Evolutionary conservation across 30 jellyfish, hydroid and myxozoan genomes (phyloP).

Genomic region (Hydractinia echinata): DNA sequence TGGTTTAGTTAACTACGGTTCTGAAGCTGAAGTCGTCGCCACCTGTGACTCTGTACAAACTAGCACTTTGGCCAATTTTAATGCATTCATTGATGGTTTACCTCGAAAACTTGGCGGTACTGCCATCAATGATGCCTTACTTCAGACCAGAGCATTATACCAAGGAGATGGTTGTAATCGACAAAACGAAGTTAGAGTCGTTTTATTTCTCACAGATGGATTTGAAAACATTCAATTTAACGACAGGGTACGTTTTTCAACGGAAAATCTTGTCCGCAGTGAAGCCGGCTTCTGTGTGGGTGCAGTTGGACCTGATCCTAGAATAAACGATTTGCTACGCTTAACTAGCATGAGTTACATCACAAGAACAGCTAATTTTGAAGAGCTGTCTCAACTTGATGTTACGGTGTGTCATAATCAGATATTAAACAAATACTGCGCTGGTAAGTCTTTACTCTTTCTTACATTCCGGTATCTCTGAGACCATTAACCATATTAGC

Average conservation of each 20-base stretch:
- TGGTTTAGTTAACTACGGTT: conserved; percentile 13
- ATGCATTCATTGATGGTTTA: not conserved
- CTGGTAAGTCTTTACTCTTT: no score
- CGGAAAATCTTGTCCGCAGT: not conserved
- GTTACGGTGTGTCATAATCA: no score
- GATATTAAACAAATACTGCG: no score
- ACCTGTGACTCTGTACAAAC: not conserved
- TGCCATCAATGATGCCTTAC: conserved; percentile 15
- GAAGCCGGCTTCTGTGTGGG: conserved; percentile 22
- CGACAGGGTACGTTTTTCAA: not conserved
- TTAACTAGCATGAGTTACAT: not conserved
- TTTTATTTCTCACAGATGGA: conserved; percentile 29
- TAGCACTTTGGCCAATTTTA: not conserved
- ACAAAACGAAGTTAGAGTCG: conserved; percentile 3
- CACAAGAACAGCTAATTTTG: no score
- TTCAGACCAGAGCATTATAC: not conserved
- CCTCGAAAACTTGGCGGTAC: conserved; percentile 29
- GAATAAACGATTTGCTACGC: not conserved
- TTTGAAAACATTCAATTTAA: not conserved
- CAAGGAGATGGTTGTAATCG: not conserved
- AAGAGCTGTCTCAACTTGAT: no score
- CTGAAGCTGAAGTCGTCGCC: not conserved
- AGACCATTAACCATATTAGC: no score
- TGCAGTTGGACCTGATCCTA: conserved; percentile 19
- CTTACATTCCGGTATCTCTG: no score